Evolutionary conservation across 1,140 invertebrate genomes (phyloP).

Genomic region (Charaxes varanes): DNA sequence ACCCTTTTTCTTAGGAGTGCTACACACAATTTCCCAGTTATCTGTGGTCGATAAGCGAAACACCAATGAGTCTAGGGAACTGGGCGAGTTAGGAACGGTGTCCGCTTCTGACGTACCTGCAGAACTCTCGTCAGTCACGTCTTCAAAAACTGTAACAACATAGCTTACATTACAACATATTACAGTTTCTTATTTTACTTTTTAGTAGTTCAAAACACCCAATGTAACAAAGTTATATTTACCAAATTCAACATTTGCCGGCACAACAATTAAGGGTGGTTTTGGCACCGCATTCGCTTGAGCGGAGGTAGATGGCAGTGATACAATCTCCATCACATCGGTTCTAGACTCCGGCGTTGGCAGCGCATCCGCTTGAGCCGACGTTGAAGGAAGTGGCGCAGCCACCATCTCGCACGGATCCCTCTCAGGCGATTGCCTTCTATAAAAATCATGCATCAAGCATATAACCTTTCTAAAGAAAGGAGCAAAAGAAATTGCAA

Average conservation of each 20-base stretch:
- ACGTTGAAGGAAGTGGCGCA: neutral
- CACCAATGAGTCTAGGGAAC: neutral
- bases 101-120: constrained; percentile 2
- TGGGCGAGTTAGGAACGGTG: constrained; percentile 1
- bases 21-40: constrained; percentile 2
- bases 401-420: neutral
- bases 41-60: neutral
- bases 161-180: neutral
- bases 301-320: too few relatives aligned
- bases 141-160: neutral
- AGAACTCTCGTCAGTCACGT: neutral
- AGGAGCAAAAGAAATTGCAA: too few relatives aligned
- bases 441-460: too few relatives aligned
- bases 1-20: constrained; percentile 2
- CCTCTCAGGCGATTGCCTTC: neutral
- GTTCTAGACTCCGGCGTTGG: too few relatives aligned
- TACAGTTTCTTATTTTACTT: too few relatives aligned
- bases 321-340: too few relatives aligned
- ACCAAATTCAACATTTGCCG: too few relatives aligned
- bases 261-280: too few relatives aligned
- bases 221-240: too few relatives aligned
- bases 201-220: too few relatives aligned
- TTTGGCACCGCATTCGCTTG: too few relatives aligned
- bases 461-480: too few relatives aligned
- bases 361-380: neutral